A percentile compares a stretch with the other conserved stretches of the same genome.
These are phyloP conservation scores for Ooceraea biroi DNA, from an alignment of 1,140 invertebrate species.

Conservation along the genomic window DNA sequence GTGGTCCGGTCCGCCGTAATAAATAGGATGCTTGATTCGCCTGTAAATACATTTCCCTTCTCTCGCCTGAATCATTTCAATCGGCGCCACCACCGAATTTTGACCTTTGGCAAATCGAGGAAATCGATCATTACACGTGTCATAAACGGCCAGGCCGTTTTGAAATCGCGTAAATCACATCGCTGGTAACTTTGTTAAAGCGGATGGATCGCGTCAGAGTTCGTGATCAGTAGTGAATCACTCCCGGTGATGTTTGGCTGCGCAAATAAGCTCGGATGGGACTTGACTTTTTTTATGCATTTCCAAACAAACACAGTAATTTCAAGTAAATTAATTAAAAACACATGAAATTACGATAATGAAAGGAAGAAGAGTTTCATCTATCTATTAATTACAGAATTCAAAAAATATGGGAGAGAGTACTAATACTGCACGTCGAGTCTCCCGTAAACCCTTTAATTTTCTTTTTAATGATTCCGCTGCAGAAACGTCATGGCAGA, in stretches of 20 bases:
- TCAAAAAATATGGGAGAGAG: no score
- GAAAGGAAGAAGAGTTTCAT: no score
- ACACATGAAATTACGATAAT: no score
- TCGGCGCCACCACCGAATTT: constrained; percentile 12
- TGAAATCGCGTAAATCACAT: constrained; percentile 51
- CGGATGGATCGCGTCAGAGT: constrained; percentile 25
- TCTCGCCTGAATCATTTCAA: constrained; percentile 15
- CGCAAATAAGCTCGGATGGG: not conserved
- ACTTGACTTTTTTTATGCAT: not conserved
- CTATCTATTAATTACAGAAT: no score
- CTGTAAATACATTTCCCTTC: constrained; percentile 55
- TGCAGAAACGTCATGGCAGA: not conserved
- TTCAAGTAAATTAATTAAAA: no score
- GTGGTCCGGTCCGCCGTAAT: constrained; percentile 13
- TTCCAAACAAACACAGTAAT: not conserved
- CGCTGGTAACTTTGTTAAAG: constrained; percentile 37
- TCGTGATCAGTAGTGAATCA: not conserved
- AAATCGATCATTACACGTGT: constrained; percentile 60
- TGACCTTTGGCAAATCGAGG: constrained; percentile 32
- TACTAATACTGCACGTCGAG: no score
- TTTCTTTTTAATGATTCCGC: not conserved
- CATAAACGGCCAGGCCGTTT: constrained; percentile 55
- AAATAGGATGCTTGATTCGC: constrained; percentile 55
- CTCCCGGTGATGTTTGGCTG: not conserved
- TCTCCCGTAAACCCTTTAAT: not conserved